A percentile compares a stretch with the other conserved stretches of the same genome.
These are phyloP conservation scores for Rhopalosiphum maidis DNA, from an alignment of 1,140 invertebrate species.

Conservation along the genomic window DNA sequence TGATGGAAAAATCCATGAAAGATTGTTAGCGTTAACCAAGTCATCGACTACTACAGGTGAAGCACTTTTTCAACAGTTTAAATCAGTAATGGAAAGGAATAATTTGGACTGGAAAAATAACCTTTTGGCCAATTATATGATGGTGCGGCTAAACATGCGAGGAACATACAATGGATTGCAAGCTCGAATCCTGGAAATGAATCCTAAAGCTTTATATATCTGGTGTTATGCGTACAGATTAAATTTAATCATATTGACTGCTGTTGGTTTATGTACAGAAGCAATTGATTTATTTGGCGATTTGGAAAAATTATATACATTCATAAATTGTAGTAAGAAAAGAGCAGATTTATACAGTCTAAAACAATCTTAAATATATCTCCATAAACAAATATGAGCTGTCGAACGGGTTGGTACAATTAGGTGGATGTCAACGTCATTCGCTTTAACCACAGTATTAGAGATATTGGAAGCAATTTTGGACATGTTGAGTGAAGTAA, in stretches of 20 bases:
- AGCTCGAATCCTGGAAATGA: background rate
- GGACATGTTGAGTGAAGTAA: background rate
- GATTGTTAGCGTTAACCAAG: background rate
- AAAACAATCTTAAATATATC: background rate
- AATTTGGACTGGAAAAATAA: slow-evolving; percentile 2
- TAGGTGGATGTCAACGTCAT: background rate
- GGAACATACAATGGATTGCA: background rate
- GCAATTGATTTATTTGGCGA: background rate
- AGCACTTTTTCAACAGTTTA: background rate
- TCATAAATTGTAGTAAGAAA: slow-evolving; percentile 11
- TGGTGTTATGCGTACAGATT: slow-evolving; percentile 15
- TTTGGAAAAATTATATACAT: slow-evolving; percentile 2
- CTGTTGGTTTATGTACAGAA: background rate
- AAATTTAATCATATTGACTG: background rate
- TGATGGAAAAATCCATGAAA: background rate
- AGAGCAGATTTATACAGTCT: background rate
- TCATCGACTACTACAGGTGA: background rate
- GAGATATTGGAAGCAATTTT: slow-evolving; percentile 17
- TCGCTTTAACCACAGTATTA: background rate
- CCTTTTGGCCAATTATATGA: slow-evolving; percentile 10
- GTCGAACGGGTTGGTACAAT: background rate
- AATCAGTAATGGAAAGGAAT: background rate
- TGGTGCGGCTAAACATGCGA: slow-evolving; percentile 13
- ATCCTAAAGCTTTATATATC: slow-evolving; percentile 18
- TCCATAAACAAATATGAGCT: background rate